A percentile compares a stretch with the other conserved stretches of the same genome.
phyloP scores from a whole-genome alignment of 2,797 vertebrate genomes.

The Sebastes hubbsi region DNA sequence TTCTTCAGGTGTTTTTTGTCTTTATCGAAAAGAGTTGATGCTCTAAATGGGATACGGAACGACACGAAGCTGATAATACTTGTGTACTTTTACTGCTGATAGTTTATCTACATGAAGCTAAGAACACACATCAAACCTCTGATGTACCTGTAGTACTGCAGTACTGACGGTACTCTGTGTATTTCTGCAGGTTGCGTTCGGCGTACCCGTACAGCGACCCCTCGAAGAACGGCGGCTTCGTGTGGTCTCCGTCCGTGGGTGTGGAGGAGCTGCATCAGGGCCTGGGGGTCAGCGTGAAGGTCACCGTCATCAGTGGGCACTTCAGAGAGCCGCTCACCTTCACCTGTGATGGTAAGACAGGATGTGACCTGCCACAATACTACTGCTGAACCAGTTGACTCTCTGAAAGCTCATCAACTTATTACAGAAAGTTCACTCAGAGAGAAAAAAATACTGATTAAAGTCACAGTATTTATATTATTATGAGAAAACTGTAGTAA shows the following conservation, averaged over 20 bases:
- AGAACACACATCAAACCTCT: too few relatives aligned
- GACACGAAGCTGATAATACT: too few relatives aligned
- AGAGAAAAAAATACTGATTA: too few relatives aligned
- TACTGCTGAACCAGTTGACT: neutral
- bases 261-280: conserved; percentile 88
- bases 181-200: conserved; percentile 83
- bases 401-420: too few relatives aligned
- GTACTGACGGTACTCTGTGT: neutral
- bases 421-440: too few relatives aligned
- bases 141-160: neutral
- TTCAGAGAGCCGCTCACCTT: conserved; percentile 92
- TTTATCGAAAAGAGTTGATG: too few relatives aligned
- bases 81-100: neutral
- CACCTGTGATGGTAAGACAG: conserved; percentile 90
- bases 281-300: conserved; percentile 89
- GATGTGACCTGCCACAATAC: neutral
- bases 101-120: neutral
- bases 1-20: too few relatives aligned
- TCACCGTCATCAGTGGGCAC: conserved; percentile 87
- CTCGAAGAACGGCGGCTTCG: conserved; percentile 83
- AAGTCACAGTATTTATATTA: too few relatives aligned
- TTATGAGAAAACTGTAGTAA: too few relatives aligned
- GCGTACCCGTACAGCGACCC: conserved; percentile 79
- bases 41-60: too few relatives aligned
- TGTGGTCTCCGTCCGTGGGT: conserved; percentile 87